Base-by-base conservation (phyloP, 2,888 invertebrate genomes). In the Caenorhabditis sp. region DNA sequence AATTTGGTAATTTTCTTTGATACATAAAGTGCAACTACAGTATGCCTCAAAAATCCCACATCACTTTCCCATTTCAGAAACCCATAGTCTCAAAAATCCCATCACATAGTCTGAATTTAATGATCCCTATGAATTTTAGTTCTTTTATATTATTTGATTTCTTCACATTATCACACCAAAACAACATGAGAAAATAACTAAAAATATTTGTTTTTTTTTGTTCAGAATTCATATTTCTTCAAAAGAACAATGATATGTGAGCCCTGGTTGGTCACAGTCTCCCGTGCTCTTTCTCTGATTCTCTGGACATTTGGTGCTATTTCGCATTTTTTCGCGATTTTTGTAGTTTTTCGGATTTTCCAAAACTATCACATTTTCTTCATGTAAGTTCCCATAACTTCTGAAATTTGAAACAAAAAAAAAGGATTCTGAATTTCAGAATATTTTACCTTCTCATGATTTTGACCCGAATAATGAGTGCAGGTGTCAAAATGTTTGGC, bases 291-390 rank as follows among this genome's bases (percentile, higher is more conserved):
- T n/a, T 68, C 68, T 0, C 17, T 67, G 12, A 17, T 26, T 38
- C 27, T 67, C 17, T 68, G 63, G 25, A 10, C 59, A 4, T 8
- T 27, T 23, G 59, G 43, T 43, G 53, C 43, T n/a, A 43, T 63
- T 10, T 20, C 52, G n/a, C 54, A 68, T 54, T 0, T 68, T 17
- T 5, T 25, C 4, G 43, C 56, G 17, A n/a, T 68, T 1, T 1
- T 52, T 1, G 21, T 63, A 10, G 52, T 36, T 1, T 14, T 26
- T 17, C 26, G 49, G n/a, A 38, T 63, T 0, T 59, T 49, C 49
- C 57, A 59, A 38, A 63, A 59, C 8, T 68, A 43, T 23, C 68
- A 68, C 36, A 3, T 59, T 20, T 68, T 63, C 31, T 68, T 68
- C 63, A 59, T 63, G 68, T 68, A 38, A 59, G 53, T 38, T 27